Conservation (phyloP, 2,113 vertebrate genomes). For the Podarcis cretensis region DNA sequence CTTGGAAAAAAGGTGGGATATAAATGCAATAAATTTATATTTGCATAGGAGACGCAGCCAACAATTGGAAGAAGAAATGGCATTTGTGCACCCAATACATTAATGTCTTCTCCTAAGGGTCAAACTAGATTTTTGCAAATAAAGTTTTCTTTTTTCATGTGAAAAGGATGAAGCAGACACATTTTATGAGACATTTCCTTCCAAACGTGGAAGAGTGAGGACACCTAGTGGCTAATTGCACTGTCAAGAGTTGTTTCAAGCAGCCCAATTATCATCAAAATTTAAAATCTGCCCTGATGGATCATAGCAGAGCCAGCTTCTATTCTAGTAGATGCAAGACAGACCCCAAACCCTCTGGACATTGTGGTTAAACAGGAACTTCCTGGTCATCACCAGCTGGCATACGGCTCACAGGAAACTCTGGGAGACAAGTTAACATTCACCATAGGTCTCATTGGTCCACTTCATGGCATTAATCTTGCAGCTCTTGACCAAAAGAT, state of each 20-base stretch:
- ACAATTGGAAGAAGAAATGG: neutral
- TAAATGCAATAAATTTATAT: no score
- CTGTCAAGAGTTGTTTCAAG: fast-evolving
- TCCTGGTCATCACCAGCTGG: neutral
- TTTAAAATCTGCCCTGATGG: neutral
- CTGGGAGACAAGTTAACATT: neutral
- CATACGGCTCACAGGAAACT: neutral
- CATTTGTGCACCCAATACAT: neutral
- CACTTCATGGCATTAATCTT: no score
- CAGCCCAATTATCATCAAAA: neutral
- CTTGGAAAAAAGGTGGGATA: no score
- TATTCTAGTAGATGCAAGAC: neutral
- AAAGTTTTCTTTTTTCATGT: neutral
- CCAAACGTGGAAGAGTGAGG: neutral
- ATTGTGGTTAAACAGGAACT: neutral
- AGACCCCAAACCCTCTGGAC: neutral
- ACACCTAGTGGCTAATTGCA: neutral
- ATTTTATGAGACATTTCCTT: neutral
- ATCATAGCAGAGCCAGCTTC: neutral
- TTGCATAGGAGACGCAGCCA: no score
- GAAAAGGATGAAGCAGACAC: fast-evolving
- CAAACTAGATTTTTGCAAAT: neutral
- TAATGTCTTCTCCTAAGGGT: neutral
- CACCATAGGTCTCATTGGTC: neutral
- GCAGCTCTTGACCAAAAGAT: neutral